Conservation (phyloP, 2,113 vertebrate genomes). For the Ochotona princeps region DNA sequence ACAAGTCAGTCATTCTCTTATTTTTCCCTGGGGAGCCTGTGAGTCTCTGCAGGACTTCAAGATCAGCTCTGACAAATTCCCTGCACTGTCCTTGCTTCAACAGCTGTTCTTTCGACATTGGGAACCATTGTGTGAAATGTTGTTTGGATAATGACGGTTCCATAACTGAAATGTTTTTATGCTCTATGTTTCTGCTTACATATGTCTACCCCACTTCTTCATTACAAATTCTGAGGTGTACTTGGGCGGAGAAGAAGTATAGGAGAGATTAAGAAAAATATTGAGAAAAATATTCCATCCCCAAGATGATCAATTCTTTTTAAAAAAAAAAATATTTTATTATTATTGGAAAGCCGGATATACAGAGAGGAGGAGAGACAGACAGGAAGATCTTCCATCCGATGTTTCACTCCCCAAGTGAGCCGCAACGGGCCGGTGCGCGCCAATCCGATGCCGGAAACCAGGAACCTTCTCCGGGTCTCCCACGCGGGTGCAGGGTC, state of each 20-base stretch:
- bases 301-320: neutral
- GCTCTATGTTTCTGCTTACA: neutral
- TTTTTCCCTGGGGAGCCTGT: neutral
- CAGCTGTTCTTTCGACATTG: neutral
- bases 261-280: neutral
- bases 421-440: too few species aligned
- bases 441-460: too few species aligned
- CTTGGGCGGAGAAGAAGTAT: neutral
- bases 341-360: too few species aligned
- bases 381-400: too few species aligned
- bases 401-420: too few species aligned
- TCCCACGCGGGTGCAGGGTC: too few species aligned
- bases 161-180: neutral
- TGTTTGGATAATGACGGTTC: neutral
- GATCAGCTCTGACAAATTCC: neutral
- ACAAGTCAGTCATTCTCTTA: neutral
- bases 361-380: too few species aligned
- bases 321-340: too few species aligned
- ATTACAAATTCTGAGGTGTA: slow-evolving; percentile 10
- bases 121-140: neutral
- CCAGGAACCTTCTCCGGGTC: too few species aligned
- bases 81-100: neutral
- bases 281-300: neutral
- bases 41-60: neutral
- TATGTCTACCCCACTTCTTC: neutral